These are phyloP conservation scores for Premnoplex brunnescens DNA, from an alignment of 2,797 vertebrate species.

Conservation along the genomic window DNA sequence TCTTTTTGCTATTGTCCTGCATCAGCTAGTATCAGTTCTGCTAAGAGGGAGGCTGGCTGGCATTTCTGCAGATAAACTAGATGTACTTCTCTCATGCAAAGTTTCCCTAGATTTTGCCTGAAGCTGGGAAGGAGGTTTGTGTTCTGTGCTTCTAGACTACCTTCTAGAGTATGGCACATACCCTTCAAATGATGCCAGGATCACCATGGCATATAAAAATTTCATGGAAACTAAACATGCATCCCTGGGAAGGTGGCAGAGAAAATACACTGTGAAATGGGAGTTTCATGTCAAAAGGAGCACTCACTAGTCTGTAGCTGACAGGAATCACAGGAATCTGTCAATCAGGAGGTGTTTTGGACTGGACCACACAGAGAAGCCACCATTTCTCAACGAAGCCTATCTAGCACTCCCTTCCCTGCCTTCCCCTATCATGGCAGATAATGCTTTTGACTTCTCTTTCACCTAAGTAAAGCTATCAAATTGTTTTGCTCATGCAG, in stretches of 20 bases:
- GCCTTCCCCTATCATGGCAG: not conserved
- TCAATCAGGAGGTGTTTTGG: not conserved
- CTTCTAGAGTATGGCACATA: not conserved
- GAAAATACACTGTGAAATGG: not conserved
- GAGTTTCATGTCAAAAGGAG: not conserved
- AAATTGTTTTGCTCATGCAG: not conserved
- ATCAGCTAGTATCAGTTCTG: not conserved
- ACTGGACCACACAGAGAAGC: not conserved
- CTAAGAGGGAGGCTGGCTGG: not conserved
- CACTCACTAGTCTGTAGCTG: not conserved
- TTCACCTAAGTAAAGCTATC: not conserved
- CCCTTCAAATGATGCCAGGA: not conserved
- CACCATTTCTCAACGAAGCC: not conserved
- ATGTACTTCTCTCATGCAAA: not conserved
- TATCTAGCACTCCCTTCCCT: no score
- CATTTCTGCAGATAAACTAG: not conserved
- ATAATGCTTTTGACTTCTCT: not conserved
- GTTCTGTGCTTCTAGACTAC: not conserved
- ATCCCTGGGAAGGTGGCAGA: not conserved
- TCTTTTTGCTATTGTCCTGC: not conserved
- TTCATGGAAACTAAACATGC: not conserved
- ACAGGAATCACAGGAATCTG: not conserved
- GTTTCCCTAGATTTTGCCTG: not conserved
- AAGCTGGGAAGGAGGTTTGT: not conserved
- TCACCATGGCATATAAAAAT: not conserved